These are phyloP conservation scores for Romanogobio albipinnatus DNA, from an alignment of 2,113 vertebrate species.

Conservation along the genomic window DNA sequence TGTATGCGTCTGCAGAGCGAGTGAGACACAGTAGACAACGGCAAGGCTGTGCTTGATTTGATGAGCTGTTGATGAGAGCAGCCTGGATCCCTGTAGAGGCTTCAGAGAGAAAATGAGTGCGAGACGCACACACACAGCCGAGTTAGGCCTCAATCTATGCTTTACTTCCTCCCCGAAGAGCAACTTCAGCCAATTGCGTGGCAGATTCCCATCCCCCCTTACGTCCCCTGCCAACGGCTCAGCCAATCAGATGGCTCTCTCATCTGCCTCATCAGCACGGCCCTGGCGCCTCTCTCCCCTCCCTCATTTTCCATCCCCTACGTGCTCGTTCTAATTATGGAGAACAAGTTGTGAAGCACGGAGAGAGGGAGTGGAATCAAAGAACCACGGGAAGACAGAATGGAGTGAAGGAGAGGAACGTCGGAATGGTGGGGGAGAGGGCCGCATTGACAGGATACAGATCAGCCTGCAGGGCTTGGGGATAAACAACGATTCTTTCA, in stretches of 20 bases:
- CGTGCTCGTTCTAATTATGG: constrained; percentile 65
- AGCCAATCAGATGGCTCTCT: constrained; percentile 51
- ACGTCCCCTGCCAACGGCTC: constrained; percentile 58
- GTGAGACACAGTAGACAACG: constrained; percentile 23
- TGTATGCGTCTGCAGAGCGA: constrained; percentile 27
- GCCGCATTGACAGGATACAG: constrained; percentile 54
- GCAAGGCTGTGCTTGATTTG: constrained; percentile 55
- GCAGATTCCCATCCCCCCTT: constrained; percentile 54
- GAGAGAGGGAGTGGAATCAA: constrained; percentile 56
- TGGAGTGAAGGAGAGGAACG: constrained; percentile 30
- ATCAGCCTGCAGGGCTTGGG: constrained; percentile 52
- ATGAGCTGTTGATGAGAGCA: constrained; percentile 63
- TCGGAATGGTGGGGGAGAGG: constrained; percentile 37
- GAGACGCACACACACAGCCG: constrained; percentile 27
- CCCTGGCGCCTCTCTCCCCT: constrained; percentile 41
- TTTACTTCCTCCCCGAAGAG: constrained; percentile 56
- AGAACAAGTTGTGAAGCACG: constrained; percentile 53
- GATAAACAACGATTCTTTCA: constrained; percentile 59
- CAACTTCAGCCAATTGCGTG: constrained; percentile 52
- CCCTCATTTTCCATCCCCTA: constrained; percentile 38
- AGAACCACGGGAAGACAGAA: constrained; percentile 46
- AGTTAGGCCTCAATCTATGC: constrained; percentile 46
- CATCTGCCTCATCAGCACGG: constrained; percentile 59
- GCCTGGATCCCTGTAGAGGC: constrained; percentile 57
- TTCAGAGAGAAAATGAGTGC: constrained; percentile 40